A percentile compares a stretch with the other conserved stretches of the same genome.
These are phyloP conservation scores for Hyposmocoma kahamanoa DNA, from an alignment of 1,140 invertebrate genomes.

Conservation along the genomic window DNA sequence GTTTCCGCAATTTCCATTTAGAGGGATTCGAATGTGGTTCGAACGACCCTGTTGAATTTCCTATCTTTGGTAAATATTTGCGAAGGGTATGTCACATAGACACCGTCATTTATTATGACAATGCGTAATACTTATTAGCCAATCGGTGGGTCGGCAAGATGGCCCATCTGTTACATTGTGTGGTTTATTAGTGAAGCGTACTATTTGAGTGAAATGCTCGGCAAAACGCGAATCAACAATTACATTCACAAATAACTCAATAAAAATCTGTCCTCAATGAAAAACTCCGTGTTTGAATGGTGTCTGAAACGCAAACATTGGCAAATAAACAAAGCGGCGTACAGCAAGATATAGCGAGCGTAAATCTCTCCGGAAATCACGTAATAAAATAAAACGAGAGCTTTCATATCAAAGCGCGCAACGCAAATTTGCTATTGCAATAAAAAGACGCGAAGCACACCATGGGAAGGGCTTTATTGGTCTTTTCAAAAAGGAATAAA, in stretches of 20 bases:
- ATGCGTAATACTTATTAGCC: conserved; percentile 43
- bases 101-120: conserved; percentile 60
- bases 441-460: conserved; percentile 24
- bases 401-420: conserved; percentile 35
- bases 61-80: conserved; percentile 59
- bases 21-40: conserved; percentile 40
- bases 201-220: too few species aligned
- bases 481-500: conserved; percentile 36
- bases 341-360: conserved; percentile 33
- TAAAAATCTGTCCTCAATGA: not conserved
- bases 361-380: conserved; percentile 32
- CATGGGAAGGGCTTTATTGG: conserved; percentile 2
- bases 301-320: conserved; percentile 23
- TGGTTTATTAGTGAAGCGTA: too few species aligned
- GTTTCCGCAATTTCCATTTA: conserved; percentile 68
- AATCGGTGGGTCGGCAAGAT: conserved; percentile 33
- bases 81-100: conserved; percentile 49
- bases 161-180: conserved; percentile 51
- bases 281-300: too few species aligned
- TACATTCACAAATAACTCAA: conserved; percentile 3
- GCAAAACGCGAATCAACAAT: conserved; percentile 1
- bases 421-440: conserved; percentile 44
- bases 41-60: conserved; percentile 13
- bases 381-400: conserved; percentile 40
- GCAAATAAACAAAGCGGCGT: conserved; percentile 24